These are phyloP conservation scores for Lutjanus erythropterus DNA, from an alignment of 2,113 vertebrate genomes.

Conservation along the genomic window DNA sequence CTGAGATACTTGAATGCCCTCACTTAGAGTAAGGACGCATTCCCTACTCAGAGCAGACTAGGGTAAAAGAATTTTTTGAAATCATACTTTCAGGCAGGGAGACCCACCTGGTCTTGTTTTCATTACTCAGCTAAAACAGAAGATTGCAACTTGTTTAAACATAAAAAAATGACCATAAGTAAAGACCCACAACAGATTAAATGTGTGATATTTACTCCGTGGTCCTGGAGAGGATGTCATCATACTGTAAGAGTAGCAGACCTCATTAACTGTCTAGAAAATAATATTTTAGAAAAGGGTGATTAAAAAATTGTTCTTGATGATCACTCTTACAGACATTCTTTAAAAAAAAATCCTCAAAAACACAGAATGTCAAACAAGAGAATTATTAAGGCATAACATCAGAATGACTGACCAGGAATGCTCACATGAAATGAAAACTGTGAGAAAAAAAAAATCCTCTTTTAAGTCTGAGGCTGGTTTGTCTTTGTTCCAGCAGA, in stretches of 20 bases:
- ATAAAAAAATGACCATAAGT: not conserved
- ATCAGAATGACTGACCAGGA: not conserved
- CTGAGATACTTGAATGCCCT: too few relatives aligned
- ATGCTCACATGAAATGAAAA: not conserved
- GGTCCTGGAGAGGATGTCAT: not conserved
- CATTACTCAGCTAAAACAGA: not conserved
- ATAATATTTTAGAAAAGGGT: not conserved
- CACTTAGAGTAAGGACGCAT: too few relatives aligned
- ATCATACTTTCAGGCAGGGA: not conserved
- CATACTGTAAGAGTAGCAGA: not conserved
- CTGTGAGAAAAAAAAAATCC: not conserved
- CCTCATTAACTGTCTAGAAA: not conserved
- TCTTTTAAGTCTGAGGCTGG: not conserved
- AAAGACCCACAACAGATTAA: not conserved
- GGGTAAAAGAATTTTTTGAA: too few relatives aligned
- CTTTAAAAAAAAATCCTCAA: not conserved
- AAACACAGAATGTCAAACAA: not conserved
- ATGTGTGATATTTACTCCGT: not conserved
- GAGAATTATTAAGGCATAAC: not conserved
- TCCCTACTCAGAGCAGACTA: too few relatives aligned
- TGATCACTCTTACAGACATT: not conserved
- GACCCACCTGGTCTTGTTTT: not conserved
- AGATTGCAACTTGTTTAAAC: not conserved
- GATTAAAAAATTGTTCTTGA: not conserved
- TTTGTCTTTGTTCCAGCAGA: conserved; percentile 50